Evolutionary conservation across 2,113 vertebrate species (phyloP).

Genomic region (Neomonachus schauinslandi): DNA sequence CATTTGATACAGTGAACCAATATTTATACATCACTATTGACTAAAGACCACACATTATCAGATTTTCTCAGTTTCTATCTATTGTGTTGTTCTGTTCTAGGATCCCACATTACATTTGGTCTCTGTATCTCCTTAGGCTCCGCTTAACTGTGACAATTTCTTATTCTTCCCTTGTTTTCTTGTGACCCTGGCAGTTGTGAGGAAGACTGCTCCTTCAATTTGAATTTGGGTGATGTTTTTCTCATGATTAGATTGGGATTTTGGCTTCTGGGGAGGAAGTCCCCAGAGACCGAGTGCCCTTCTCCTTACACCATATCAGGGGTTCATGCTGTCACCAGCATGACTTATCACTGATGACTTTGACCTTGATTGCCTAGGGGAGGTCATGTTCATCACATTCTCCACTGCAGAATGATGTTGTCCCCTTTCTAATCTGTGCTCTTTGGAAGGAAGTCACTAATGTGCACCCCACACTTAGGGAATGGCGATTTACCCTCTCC

Average conservation of each 20-base stretch:
- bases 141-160: fast-evolving
- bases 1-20: fast-evolving
- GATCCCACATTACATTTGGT: fast-evolving
- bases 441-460: too few relatives aligned
- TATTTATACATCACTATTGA: not conserved
- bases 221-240: not conserved
- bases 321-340: fast-evolving
- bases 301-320: fast-evolving
- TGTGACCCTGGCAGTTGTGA: not conserved
- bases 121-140: fast-evolving
- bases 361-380: too few relatives aligned
- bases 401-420: fast-evolving
- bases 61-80: fast-evolving
- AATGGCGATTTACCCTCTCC: not conserved
- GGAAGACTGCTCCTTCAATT: not conserved
- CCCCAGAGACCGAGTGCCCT: not conserved
- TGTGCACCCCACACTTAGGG: not conserved
- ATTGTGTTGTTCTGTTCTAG: too few relatives aligned
- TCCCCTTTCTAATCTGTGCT: fast-evolving
- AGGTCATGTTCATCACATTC: fast-evolving
- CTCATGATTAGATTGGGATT: not conserved
- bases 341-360: fast-evolving
- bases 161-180: fast-evolving
- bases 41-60: fast-evolving
- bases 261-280: fast-evolving